Evolutionary conservation across 2,113 vertebrate genomes (phyloP), one percentile per base, ranked within the genome.

Genomic region (Oncorhynchus mykiss): DNA sequence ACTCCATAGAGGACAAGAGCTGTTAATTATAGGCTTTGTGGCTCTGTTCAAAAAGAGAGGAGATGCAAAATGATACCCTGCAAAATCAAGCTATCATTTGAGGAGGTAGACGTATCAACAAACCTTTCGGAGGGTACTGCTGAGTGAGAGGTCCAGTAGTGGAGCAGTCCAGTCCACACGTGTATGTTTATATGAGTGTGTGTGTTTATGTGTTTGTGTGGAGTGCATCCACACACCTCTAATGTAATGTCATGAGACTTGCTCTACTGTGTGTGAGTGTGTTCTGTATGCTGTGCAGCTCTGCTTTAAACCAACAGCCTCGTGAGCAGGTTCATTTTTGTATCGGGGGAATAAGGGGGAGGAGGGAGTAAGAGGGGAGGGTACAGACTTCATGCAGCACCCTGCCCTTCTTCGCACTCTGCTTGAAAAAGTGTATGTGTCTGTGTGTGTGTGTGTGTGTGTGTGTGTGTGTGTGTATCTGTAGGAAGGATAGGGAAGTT

Each of bases 341-440:
- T 89, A 85, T 88, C 88, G 82, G 80, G 72, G 83, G 84, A 74
- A 67, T 75, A 73, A 9, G 75, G 70, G 87, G 84, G 1, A 65
- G 84, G 78, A 64, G 67, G 60, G 65, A 8, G 66, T 76, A 16
- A 62, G 73, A 77, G 60, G 75, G 89, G 84, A 76, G 88, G 85
- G 65, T 68, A 66, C 57, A 49, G 70, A 65, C 74, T 73, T 75
- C 82, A 85, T 78, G 20, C 69, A 62, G 66, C 74, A 66, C 60
- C 74, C 77, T 31, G 2, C 39, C 39, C 39, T 39, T 25, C n/a
- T 3, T 6, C 64, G 39, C 62, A 74, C 4, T 70, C 54, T 72
- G 70, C 72, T 74, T 39, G 39, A 39, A 9, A 39, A 34, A 34
- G 34, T 34, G 34, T 31, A 5, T 6, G 5, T 34, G 31, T 34